Base-by-base conservation (phyloP, 1,140 invertebrate genomes). In the Drosophila nikananu region DNA sequence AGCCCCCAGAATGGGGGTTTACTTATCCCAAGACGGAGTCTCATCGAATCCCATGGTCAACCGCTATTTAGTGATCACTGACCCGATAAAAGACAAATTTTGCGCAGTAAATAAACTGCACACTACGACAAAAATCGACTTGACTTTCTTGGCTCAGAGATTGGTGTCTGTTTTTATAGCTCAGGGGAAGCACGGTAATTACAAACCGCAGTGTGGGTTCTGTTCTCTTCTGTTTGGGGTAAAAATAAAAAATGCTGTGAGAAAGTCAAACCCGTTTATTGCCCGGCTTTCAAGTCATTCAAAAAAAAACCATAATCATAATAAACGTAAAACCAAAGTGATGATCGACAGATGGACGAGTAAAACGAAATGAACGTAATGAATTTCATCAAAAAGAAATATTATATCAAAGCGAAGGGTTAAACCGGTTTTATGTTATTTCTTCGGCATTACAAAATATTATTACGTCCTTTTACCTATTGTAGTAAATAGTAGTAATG, bases 1-100 rank as follows among this genome's bases (percentile, higher is more conserved):
- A 25, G 70, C 72, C 59, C 49, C 70, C 59, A 44, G 6, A 39
- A 37, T 63, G 71, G 72, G 72, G 71, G 39, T 57, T 75, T 42
- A 64, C 71, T 64, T 63, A 6, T 52, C 9, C 17, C 39, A 15
- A 9, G 19, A 0, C 42, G 5, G 15, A 57, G 15, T 55, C 54
- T 32, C 54, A 23, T 39, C 12, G 9, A 37, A 39, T 39, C 27
- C 27, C 61, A 66, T 57, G 54, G 55, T 80, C 61, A 54, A 76
- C 60, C 62, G 19, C 46, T 70, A 19, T 48, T 42, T 39, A 54
- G 32, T 81, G 82, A 70, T 79, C 78, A 73, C 48, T 86, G 82
- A 86, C 64, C 82, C 62, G 57, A 62, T 6, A 15, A 37, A 44
- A 65, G 59, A 30, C 54, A 13, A 39, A 46, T 54, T 80, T 64